Evolutionary conservation across 2,888 invertebrate species (phyloP), one percentile per base, ranked within the genome.

Genomic region (Sturmia bella): DNA sequence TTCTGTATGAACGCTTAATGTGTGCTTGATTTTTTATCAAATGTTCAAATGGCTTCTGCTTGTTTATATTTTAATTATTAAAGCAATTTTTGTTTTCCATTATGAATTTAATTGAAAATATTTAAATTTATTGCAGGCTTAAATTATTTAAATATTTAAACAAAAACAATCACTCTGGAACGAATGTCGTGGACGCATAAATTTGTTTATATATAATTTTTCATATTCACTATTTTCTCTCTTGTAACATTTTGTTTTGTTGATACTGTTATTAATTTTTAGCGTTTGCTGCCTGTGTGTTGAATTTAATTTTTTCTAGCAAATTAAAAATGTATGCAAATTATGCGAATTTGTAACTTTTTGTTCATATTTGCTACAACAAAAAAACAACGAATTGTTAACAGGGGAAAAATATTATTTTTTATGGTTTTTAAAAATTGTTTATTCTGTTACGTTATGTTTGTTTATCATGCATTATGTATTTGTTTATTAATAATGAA

Each of bases 401-500:
- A 43, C 13, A 21, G 15, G 7, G 21, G 15, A 0, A 45, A 63
- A 73, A 37, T 21, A 57, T 12, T 24, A 4, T 54, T 39, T 54
- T 43, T 54, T 69, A 4, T 56, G n/a, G 41, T 50, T 57, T 41
- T 21, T 19, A 37, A 59, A 74, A 74, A 64, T 72, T 66, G 52
- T 78, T 72, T 78, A 66, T 72, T 72, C 43, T 78, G 61, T 61
- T 69, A 54, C 41, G 56, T 64, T 57, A 70, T 72, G 72, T 66
- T 72, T 78, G 77, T 77, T 64, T 82, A 69, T 66, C 66, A 74
- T 82, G 57, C 78, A 78, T 82, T 70, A 82, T 82, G 77, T 69
- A 82, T 82, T 78, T 74, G 64, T 78, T 77, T 78, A 78, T 82
- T 74, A 82, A 82, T 82, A 82, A 82, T 78, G 77, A 74, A 82